phyloP scores from a whole-genome alignment of 92 coral and sea anemone species.

The Umimayanthus kanabou region DNA sequence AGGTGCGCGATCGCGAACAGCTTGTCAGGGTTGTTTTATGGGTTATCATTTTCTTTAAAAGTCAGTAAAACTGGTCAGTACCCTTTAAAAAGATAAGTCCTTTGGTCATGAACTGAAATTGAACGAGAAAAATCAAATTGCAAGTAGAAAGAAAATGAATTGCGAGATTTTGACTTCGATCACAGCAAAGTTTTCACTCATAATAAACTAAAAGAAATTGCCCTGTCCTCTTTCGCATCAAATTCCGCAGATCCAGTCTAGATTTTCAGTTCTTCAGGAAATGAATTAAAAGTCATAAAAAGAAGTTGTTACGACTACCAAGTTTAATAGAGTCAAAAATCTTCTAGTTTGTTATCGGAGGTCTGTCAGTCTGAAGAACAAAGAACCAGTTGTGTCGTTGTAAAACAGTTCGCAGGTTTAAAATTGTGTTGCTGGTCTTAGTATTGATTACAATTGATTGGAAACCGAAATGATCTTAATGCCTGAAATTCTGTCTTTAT shows the following conservation, averaged over 20 bases:
- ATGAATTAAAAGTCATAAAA: neutral
- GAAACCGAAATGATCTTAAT: too few relatives aligned
- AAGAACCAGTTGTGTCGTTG: neutral
- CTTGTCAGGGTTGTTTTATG: too few relatives aligned
- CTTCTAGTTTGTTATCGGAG: neutral
- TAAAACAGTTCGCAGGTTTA: neutral
- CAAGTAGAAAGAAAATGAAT: neutral
- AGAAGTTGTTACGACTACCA: neutral
- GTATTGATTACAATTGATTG: neutral
- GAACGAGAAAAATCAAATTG: neutral
- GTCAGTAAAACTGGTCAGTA: neutral
- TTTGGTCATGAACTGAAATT: neutral
- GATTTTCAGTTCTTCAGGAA: neutral
- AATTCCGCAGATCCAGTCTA: too few relatives aligned
- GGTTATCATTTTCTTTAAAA: neutral
- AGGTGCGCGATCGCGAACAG: neutral
- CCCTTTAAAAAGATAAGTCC: neutral
- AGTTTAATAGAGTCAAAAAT: neutral
- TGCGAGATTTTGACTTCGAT: neutral
- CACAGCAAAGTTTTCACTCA: too few relatives aligned
- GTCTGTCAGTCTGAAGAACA: neutral
- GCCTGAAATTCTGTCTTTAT: neutral
- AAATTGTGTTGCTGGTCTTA: neutral
- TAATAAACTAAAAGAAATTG: too few relatives aligned
- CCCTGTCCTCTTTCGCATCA: too few relatives aligned